Evolutionary conservation across 2,113 vertebrate genomes (phyloP).

Genomic region (Tetrao urogallus): DNA sequence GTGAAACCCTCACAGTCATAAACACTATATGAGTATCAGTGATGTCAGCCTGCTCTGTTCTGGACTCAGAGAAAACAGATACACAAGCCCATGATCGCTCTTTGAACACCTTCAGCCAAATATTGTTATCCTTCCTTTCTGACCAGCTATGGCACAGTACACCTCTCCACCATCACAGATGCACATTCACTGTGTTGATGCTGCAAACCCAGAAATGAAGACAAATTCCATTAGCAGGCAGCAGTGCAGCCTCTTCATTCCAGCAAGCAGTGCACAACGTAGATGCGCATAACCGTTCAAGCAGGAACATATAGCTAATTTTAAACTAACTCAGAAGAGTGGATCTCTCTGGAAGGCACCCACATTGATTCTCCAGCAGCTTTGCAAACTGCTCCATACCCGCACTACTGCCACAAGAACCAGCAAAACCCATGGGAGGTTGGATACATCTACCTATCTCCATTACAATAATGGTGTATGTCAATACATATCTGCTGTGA

Average conservation of each 20-base stretch:
- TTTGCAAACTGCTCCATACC: neutral
- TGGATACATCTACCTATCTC: neutral
- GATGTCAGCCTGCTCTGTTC: neutral
- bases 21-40: neutral
- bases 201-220: neutral
- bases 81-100: accelerated
- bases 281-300: accelerated
- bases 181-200: neutral
- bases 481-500: neutral
- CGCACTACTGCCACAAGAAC: neutral
- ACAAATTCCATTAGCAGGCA: neutral
- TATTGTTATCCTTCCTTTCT: neutral
- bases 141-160: neutral
- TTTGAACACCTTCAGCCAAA: neutral
- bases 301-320: neutral
- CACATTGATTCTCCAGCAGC: neutral
- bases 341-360: neutral
- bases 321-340: neutral
- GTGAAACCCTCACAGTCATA: neutral
- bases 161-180: neutral
- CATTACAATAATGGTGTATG: accelerated
- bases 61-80: neutral
- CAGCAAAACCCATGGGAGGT: accelerated
- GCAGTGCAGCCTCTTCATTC: neutral
- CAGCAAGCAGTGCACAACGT: accelerated